Base-by-base conservation (phyloP, 2,797 vertebrate species). In the Remorina albescens region DNA sequence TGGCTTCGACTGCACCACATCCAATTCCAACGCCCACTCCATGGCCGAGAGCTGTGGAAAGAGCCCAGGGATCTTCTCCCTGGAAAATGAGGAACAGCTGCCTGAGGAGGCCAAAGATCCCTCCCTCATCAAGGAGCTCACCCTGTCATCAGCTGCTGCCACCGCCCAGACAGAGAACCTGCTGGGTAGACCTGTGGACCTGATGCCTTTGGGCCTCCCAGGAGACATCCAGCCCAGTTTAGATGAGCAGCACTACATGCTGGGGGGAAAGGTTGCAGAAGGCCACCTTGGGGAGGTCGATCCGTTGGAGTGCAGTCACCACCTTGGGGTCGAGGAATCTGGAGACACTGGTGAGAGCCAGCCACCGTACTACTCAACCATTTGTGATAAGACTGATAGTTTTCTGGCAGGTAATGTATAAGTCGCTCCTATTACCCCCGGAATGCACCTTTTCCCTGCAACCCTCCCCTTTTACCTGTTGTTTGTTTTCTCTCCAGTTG, bases 341-440 rank as follows among this genome's bases (percentile, higher is more conserved):
- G 91, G 55, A 66, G 89, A 86, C 4, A 6, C 72, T 71, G 59
- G 77, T 8, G 93, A 94, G 18, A 83, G 62, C 89, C 94, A 94
- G 89, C 88, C 91, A 1, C 91, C 93, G 16, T 95, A 94, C 92
- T 95, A 94, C 94, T 94, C 94, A 49, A 91, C 95, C 90, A 89
- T 94, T 84, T 94, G 94, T 83, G 95, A 95, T 95, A 95, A 95
- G 89, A 94, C 94, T 94, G 94, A 95, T 93, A 95, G 90, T 92
- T 92, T 94, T 91, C 88, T 95, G 88, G 93, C 94, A 96, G 95
- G 95, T 96, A 96, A 96, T 23, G 95, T 95, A 96, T 96, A 95
- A 94, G 90, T 78, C 84, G 86, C 85, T 86, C 86, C 86, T 65
- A 26, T 76, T 78, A 60, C 65, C 89, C 90, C 86, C 34, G 84